Base-by-base conservation (phyloP, 2,888 invertebrate species). In the Gari tellinella region DNA sequence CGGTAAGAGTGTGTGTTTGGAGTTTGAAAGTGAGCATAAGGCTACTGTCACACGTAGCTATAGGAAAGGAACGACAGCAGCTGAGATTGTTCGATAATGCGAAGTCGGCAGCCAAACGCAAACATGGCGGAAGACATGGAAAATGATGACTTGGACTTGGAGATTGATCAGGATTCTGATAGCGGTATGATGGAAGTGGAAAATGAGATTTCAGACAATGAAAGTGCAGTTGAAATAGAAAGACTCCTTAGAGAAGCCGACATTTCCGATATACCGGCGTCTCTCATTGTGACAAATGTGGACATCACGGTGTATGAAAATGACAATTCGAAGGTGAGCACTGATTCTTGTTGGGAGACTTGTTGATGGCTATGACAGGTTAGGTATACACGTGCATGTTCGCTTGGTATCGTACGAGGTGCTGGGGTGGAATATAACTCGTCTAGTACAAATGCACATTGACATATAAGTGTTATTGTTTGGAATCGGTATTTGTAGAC, bases 271-370 rank as follows among this genome's bases (percentile, higher is more conserved):
- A 73, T 87, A 61, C 87, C 89, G n/a, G 82, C 85, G 67, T 83
- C 84, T 19, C 52, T 90, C 5, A 90, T 90, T 38, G 83, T 90
- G 10, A 87, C 90, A 26, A 89, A 89, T 70, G 81, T 90, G n/a
- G 83, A 80, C 62, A 70, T 76, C 12, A 62, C 63, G 55, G 84
- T 90, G n/a, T 90, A 86, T 70, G 84, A 86, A 45, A 78, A 86
- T 72, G 78, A 77, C 31, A 73, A 78, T 41, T 70, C 76, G 7
- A 89, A 89, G 88, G 90, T 90, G 72, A 66, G 65, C 38, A 31
- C n/a, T n/a, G n/a, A n/a, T n/a, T 31, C 31, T 31, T 31, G 31
- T 31, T 31, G 31, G 31, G 10, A 31, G 5, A 31, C 5, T 31
- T 31, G 31, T 31, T 31, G 10, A 31, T 31, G 31, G 4, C 5